Conservation (phyloP, 2,797 vertebrate species). For the Coracias cyanogaster region DNA sequence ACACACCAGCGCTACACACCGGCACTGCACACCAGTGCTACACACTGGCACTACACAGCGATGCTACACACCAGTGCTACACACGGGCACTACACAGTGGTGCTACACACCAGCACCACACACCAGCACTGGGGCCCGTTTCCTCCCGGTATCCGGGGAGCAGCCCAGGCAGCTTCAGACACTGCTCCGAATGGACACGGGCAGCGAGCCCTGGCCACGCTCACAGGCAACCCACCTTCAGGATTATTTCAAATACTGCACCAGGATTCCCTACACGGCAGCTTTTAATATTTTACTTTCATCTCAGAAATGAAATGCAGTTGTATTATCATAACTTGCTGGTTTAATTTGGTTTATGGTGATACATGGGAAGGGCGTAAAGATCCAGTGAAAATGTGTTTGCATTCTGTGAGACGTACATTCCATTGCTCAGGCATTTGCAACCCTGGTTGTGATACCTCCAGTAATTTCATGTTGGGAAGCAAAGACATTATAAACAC, state of each 20-base stretch:
- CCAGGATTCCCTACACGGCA: neutral
- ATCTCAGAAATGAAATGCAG: neutral
- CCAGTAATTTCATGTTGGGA: neutral
- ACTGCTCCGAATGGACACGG: rapidly evolving
- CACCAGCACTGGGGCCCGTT: too few species aligned
- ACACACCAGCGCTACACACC: too few species aligned
- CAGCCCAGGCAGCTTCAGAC: neutral
- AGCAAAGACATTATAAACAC: neutral
- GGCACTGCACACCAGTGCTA: too few species aligned
- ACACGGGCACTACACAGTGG: too few species aligned
- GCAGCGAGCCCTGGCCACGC: neutral
- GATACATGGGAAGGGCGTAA: neutral
- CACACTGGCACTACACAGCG: too few species aligned
- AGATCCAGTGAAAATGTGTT: neutral
- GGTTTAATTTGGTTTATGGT: neutral
- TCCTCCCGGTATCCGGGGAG: neutral
- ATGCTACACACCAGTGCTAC: too few species aligned
- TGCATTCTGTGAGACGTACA: neutral
- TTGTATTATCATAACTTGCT: neutral
- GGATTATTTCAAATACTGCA: neutral
- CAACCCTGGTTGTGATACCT: neutral
- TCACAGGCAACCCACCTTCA: rapidly evolving
- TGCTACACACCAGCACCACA: too few species aligned
- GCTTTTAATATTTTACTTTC: neutral
- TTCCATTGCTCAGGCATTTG: neutral